These are phyloP conservation scores for Euschistus heros DNA, from an alignment of 1,140 invertebrate species.

Conservation along the genomic window DNA sequence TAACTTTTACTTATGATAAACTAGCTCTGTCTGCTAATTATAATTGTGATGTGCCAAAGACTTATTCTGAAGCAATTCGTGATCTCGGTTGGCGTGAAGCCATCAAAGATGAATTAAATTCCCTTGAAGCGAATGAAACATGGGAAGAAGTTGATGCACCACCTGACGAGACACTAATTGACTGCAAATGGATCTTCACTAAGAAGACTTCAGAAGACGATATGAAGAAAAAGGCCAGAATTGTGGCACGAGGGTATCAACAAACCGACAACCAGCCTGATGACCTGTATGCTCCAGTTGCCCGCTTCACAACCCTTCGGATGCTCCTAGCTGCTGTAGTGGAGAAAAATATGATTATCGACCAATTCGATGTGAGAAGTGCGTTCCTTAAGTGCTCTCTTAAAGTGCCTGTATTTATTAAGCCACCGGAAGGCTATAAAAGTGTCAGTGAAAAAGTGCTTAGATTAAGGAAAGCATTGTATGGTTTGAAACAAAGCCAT, in stretches of 20 bases:
- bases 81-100: too few relatives aligned
- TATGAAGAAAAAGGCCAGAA: not conserved
- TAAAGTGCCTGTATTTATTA: not conserved
- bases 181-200: too few relatives aligned
- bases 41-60: too few relatives aligned
- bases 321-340: too few relatives aligned
- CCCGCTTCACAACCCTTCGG: too few relatives aligned
- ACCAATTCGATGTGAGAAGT: not conserved
- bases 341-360: too few relatives aligned
- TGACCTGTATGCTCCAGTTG: too few relatives aligned
- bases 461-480: not conserved
- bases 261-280: not conserved
- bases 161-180: not conserved
- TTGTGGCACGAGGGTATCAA: not conserved
- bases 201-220: not conserved
- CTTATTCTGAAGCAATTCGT: too few relatives aligned
- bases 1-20: too few relatives aligned
- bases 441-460: not conserved
- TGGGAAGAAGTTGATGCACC: too few relatives aligned
- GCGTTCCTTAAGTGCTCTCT: not conserved
- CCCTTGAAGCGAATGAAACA: not conserved
- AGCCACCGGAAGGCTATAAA: not conserved
- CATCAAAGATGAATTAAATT: too few relatives aligned
- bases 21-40: too few relatives aligned
- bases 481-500: not conserved